Conservation (phyloP, 1,140 invertebrate species). For the Vanessa atalanta region DNA sequence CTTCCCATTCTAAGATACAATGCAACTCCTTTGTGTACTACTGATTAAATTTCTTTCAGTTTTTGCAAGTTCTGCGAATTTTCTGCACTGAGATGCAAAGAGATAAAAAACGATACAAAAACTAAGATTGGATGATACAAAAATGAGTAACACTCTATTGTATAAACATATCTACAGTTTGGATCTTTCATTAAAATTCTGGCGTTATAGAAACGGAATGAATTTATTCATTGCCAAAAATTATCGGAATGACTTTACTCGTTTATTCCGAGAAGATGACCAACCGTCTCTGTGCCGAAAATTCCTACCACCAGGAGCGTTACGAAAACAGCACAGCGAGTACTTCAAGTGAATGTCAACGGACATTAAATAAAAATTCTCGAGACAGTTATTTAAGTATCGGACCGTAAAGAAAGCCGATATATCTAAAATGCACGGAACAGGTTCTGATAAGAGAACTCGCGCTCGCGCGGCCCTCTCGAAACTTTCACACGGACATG, state of each 20-base stretch:
- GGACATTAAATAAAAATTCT: constrained; percentile 45
- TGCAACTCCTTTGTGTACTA: constrained; percentile 33
- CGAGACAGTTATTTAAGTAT: constrained; percentile 52
- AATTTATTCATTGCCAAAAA: constrained; percentile 12
- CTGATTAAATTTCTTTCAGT: constrained; percentile 39
- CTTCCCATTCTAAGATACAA: constrained; percentile 30
- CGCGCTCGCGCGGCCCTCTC: constrained; percentile 49
- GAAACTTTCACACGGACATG: constrained; percentile 72
- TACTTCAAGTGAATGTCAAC: constrained; percentile 17
- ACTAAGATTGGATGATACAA: constrained; percentile 35
- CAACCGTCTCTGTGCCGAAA: background rate
- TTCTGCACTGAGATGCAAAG: constrained; percentile 29
- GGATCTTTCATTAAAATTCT: constrained; percentile 30
- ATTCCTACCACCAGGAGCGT: constrained; percentile 3
- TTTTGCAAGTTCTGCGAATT: constrained; percentile 34
- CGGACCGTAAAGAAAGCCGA: constrained; percentile 62
- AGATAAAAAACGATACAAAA: constrained; percentile 31
- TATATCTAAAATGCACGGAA: constrained; percentile 62
- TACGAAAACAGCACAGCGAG: constrained; percentile 20
- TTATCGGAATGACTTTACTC: background rate
- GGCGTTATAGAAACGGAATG: constrained; percentile 18
- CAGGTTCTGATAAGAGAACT: constrained; percentile 63
- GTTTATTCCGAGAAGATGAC: constrained; percentile 10
- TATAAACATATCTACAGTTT: constrained; percentile 27
- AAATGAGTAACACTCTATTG: constrained; percentile 32